Conservation (phyloP, 1,140 invertebrate genomes). For the Dendroctonus ponderosae region DNA sequence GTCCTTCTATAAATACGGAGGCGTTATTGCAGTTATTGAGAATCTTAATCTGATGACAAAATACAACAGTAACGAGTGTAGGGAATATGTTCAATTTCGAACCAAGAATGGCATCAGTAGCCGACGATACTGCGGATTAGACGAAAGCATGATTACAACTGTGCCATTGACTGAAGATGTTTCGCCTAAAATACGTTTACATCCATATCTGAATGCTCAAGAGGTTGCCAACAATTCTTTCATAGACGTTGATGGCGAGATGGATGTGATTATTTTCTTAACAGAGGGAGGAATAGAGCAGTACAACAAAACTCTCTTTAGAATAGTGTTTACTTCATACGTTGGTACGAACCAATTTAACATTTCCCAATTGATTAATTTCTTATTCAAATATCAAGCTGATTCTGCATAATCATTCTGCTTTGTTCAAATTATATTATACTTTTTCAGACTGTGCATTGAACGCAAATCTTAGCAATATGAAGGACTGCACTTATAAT, state of each 20-base stretch:
- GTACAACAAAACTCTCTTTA: conserved; percentile 10
- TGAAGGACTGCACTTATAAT: background rate
- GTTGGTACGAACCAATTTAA: conserved; percentile 14
- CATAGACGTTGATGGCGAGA: conserved; percentile 8
- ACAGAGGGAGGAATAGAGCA: background rate
- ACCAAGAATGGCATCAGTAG: conserved; percentile 6
- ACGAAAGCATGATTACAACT: conserved; percentile 1
- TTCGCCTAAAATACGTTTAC: background rate
- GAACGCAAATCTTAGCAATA: background rate
- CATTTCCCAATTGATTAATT: too few relatives aligned
- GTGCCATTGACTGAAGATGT: background rate
- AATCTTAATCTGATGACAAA: conserved; percentile 12
- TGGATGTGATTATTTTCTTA: conserved; percentile 19
- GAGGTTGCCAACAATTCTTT: conserved; percentile 16
- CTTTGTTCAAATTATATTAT: too few relatives aligned
- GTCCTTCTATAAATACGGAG: conserved; percentile 9
- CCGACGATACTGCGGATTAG: conserved; percentile 5
- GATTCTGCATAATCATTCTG: background rate
- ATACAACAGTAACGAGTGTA: background rate
- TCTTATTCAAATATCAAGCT: background rate
- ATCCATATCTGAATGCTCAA: too few relatives aligned
- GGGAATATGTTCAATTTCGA: conserved; percentile 16
- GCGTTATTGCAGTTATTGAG: conserved; percentile 20
- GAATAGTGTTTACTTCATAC: conserved; percentile 19
- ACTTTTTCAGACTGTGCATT: conserved; percentile 22